Percentiles rank a stretch among this genome's conserved stretches.
These are phyloP conservation scores for Chlorocebus sabaeus DNA, from an alignment of 2,113 vertebrate species.

Conservation along the genomic window DNA sequence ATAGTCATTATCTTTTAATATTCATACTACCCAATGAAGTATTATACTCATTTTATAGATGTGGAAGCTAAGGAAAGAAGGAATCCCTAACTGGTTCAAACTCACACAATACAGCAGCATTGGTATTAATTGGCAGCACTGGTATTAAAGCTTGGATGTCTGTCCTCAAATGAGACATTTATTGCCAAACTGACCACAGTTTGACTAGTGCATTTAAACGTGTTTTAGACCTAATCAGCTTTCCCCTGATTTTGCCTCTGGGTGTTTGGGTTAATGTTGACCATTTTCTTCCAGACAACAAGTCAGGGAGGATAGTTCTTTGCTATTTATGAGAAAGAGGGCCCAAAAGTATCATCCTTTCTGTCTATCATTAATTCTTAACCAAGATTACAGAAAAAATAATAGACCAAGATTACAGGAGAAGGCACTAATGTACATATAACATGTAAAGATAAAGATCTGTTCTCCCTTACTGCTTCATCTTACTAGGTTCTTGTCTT, in stretches of 20 bases:
- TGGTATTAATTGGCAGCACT: background rate
- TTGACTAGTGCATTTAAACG: background rate
- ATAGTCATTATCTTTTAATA: background rate
- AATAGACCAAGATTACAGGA: rapidly evolving
- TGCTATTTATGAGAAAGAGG: background rate
- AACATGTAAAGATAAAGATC: background rate
- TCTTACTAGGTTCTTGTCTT: background rate
- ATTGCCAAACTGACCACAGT: background rate
- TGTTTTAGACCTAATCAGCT: background rate
- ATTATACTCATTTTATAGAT: background rate
- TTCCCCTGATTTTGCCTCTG: background rate
- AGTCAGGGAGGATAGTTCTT: background rate
- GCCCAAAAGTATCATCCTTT: background rate
- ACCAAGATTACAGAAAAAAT: background rate
- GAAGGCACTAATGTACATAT: background rate
- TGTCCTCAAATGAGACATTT: background rate
- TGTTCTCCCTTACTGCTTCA: background rate
- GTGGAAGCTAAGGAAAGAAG: background rate
- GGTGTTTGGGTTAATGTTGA: background rate
- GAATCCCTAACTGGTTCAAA: too few relatives aligned
- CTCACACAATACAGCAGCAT: background rate
- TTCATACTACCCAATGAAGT: background rate
- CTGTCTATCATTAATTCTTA: background rate
- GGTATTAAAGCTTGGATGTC: background rate
- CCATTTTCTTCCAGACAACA: background rate